phyloP scores from a whole-genome alignment of 2,113 vertebrate genomes.

The Edolisoma coerulescens region DNA sequence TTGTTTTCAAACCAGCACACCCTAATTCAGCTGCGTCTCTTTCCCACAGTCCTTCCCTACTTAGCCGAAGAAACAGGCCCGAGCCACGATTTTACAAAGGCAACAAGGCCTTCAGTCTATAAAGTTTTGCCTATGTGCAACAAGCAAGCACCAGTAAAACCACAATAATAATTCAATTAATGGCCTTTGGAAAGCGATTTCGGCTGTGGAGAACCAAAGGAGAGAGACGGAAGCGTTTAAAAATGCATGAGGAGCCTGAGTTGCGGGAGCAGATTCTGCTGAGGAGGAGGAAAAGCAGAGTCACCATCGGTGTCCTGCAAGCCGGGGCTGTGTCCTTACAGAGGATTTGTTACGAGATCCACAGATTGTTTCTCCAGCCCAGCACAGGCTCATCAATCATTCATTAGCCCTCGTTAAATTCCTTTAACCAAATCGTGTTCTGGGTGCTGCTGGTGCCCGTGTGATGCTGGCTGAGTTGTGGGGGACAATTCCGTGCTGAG shows the following conservation, averaged over 20 bases:
- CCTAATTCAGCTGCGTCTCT: no score
- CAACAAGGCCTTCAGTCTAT: no score
- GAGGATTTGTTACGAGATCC: neutral
- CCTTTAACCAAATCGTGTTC: neutral
- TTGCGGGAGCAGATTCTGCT: neutral
- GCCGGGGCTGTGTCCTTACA: neutral
- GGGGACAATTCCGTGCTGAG: neutral
- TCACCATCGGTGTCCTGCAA: neutral
- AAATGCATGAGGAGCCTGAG: constrained; percentile 11
- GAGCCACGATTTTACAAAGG: no score
- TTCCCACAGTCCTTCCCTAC: no score
- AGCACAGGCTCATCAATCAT: neutral
- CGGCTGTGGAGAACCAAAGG: neutral
- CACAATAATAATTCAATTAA: no score
- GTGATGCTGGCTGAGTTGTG: no score
- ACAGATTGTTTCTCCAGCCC: neutral
- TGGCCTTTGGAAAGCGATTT: neutral
- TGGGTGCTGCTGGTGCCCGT: neutral
- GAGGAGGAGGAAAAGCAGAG: neutral
- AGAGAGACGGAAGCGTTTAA: neutral
- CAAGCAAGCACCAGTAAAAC: no score
- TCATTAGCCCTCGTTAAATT: neutral
- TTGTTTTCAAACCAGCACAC: no score
- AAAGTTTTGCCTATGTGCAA: no score
- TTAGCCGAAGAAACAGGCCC: no score